These are phyloP conservation scores for Solea senegalensis DNA, from an alignment of 2,113 vertebrate genomes.

Conservation along the genomic window DNA sequence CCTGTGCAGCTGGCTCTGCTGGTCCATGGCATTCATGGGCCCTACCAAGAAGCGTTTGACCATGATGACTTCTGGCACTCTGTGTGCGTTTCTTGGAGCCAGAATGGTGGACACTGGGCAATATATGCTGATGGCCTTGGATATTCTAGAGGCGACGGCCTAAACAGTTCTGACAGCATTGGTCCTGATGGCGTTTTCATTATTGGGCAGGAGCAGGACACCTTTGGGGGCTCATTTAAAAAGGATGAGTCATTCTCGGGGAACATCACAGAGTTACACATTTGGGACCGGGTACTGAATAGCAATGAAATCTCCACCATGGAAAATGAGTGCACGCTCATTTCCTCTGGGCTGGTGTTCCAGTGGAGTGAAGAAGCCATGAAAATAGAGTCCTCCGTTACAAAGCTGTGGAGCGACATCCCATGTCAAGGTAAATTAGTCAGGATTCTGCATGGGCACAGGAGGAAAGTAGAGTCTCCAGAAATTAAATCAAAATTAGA, in stretches of 20 bases:
- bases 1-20: conserved; percentile 73
- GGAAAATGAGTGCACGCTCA: conserved; percentile 75
- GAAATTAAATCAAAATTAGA: conserved; percentile 6
- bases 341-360: conserved; percentile 76
- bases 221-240: conserved; percentile 68
- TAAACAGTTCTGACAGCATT: conserved; percentile 54
- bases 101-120: conserved; percentile 69
- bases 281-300: conserved; percentile 79
- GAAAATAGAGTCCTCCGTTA: conserved; percentile 72
- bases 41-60: conserved; percentile 62
- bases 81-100: conserved; percentile 75
- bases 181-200: conserved; percentile 70
- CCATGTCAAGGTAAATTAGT: conserved; percentile 78
- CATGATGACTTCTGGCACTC: conserved; percentile 79
- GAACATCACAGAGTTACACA: conserved; percentile 78
- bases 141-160: conserved; percentile 35
- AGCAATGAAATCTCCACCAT: conserved; percentile 70
- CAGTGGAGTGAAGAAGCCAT: conserved; percentile 69
- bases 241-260: conserved; percentile 77
- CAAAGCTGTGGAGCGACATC: conserved; percentile 48
- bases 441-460: conserved; percentile 3
- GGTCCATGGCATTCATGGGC: conserved; percentile 70
- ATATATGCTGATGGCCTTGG: conserved; percentile 60
- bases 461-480: background rate
- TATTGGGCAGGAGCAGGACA: conserved; percentile 77